Percentiles rank a stretch among this genome's conserved stretches.
These are phyloP conservation scores for Gymnobelideus leadbeateri DNA, from an alignment of 2,113 vertebrate species.

Conservation along the genomic window DNA sequence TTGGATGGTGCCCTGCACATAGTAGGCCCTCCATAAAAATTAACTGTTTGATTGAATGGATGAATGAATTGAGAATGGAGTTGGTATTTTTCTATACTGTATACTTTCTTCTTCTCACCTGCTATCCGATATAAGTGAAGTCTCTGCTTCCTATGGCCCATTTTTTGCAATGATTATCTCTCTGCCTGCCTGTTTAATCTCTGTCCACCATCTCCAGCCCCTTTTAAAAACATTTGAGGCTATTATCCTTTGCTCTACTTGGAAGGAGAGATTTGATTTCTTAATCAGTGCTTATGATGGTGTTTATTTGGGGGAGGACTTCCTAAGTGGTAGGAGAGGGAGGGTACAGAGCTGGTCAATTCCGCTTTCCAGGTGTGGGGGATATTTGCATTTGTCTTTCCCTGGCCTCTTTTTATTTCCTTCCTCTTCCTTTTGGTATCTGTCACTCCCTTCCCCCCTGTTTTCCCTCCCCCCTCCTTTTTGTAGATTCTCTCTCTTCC, in stretches of 20 bases:
- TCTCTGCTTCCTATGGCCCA: too few relatives aligned
- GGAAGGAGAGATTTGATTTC: conserved; percentile 25
- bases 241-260: neutral
- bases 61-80: neutral
- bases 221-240: neutral
- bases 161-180: neutral
- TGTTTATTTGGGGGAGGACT: conserved; percentile 5
- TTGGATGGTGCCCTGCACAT: neutral
- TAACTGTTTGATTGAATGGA: neutral
- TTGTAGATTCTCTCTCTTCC: neutral
- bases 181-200: neutral
- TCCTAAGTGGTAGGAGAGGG: neutral
- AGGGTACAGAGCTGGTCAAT: neutral
- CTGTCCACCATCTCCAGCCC: neutral
- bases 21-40: conserved; percentile 5
- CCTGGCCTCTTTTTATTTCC: neutral
- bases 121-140: neutral
- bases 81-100: neutral
- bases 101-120: neutral
- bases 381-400: neutral
- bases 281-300: neutral
- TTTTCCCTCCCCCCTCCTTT: neutral
- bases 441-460: neutral
- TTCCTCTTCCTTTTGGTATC: neutral
- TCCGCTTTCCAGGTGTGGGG: neutral